These are phyloP conservation scores for Zosterops borbonicus DNA, from an alignment of 2,113 vertebrate genomes.

Conservation along the genomic window DNA sequence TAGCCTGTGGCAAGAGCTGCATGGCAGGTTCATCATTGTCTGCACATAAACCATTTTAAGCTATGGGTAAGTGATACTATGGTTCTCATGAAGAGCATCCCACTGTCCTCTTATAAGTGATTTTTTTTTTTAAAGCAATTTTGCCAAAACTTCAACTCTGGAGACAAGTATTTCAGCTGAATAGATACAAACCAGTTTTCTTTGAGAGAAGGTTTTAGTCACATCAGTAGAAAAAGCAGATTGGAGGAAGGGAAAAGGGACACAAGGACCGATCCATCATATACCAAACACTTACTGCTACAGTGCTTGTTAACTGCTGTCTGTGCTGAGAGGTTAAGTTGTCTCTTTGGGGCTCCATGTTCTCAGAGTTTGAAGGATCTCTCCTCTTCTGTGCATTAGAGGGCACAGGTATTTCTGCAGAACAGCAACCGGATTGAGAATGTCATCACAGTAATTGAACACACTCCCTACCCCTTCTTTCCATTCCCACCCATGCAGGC, in stretches of 20 bases:
- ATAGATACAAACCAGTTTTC: neutral
- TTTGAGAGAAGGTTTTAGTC: neutral
- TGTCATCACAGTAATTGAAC: accelerated
- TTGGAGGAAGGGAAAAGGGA: neutral
- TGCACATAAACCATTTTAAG: neutral
- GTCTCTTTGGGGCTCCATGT: accelerated
- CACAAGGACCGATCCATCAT: neutral
- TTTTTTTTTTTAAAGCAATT: neutral
- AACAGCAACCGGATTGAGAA: neutral
- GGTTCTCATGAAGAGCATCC: neutral
- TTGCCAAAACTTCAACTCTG: neutral
- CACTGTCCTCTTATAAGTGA: neutral
- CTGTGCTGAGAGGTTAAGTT: neutral
- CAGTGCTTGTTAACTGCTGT: neutral
- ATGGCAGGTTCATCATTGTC: neutral
- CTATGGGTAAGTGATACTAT: accelerated
- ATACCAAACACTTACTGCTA: conserved; percentile 17
- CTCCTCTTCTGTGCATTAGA: neutral
- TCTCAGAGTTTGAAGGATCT: neutral
- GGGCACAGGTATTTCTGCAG: neutral
- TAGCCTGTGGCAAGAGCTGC: neutral
- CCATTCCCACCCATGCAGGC: accelerated
- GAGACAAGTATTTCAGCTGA: neutral
- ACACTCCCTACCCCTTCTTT: neutral
- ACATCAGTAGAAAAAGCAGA: neutral